Conservation (phyloP, 2,888 invertebrate species). For the Drepana falcataria region DNA sequence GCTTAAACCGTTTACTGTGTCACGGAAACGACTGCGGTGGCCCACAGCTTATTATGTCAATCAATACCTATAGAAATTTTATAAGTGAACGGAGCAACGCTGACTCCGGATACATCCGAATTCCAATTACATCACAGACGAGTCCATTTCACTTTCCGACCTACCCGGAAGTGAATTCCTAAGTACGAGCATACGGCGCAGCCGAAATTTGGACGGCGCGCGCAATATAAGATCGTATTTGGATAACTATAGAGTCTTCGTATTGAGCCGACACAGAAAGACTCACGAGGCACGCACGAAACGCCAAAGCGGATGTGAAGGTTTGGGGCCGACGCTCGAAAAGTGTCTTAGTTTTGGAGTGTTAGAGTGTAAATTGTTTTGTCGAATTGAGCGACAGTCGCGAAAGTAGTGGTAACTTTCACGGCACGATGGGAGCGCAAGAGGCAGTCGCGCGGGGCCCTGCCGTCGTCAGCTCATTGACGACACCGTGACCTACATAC, state of each 20-base stretch:
- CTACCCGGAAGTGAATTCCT: constrained; percentile 79
- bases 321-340: constrained; percentile 50
- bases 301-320: constrained; percentile 74
- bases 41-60: constrained; percentile 63
- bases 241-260: constrained; percentile 37
- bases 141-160: constrained; percentile 79
- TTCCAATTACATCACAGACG: constrained; percentile 79
- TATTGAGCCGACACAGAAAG: constrained; percentile 37
- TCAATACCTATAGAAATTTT: constrained; percentile 67
- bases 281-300: constrained; percentile 60
- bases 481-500: constrained; percentile 78
- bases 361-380: constrained; percentile 63
- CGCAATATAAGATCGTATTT: constrained; percentile 46
- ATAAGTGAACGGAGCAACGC: constrained; percentile 74
- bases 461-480: constrained; percentile 69
- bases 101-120: constrained; percentile 77
- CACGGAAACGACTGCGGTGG: constrained; percentile 47
- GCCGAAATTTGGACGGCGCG: constrained; percentile 47
- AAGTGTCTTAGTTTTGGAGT: constrained; percentile 62
- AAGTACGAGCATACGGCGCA: constrained; percentile 75
- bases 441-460: constrained; percentile 65
- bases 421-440: constrained; percentile 70
- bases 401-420: constrained; percentile 78
- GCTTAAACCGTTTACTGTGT: constrained; percentile 46
- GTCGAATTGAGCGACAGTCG: constrained; percentile 52